phyloP scores from a whole-genome alignment of 2,888 invertebrate species.

The Megaustenia siamemsis region DNA sequence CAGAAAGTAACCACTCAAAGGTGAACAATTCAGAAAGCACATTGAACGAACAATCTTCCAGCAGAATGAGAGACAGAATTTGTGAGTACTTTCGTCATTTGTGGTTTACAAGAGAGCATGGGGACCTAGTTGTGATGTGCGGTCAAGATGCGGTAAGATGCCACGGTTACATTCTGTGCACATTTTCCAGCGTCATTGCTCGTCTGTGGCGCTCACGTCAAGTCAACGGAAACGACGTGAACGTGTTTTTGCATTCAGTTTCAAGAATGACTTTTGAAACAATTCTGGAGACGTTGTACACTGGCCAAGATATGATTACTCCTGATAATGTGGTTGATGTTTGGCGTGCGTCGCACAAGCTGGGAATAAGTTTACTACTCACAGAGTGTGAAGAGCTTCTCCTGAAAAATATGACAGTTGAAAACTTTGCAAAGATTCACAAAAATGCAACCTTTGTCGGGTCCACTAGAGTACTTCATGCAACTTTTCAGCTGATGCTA shows the following conservation, averaged over 20 bases:
- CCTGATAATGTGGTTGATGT: background rate
- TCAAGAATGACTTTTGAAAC: background rate
- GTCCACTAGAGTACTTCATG: background rate
- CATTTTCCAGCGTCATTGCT: background rate
- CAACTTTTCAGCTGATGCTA: background rate
- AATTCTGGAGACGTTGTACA: constrained; percentile 21
- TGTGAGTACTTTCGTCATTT: background rate
- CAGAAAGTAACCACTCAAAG: too few species aligned
- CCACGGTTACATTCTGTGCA: constrained; percentile 8
- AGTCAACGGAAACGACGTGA: background rate
- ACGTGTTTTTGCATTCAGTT: background rate
- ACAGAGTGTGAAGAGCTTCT: constrained; percentile 2
- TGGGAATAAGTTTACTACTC: constrained; percentile 14
- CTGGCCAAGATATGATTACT: background rate
- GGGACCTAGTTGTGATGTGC: background rate
- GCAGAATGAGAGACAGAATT: background rate
- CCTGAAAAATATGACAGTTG: background rate
- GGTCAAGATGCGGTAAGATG: background rate
- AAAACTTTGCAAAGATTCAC: background rate
- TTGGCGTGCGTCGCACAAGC: background rate
- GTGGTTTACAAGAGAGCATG: background rate
- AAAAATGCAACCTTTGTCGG: background rate
- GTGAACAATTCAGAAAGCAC: background rate
- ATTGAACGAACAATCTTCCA: background rate
- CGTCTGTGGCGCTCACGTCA: too few species aligned